These are phyloP conservation scores for Sphaerophoria rueppellii DNA, from an alignment of 2,888 invertebrate species.

Conservation along the genomic window DNA sequence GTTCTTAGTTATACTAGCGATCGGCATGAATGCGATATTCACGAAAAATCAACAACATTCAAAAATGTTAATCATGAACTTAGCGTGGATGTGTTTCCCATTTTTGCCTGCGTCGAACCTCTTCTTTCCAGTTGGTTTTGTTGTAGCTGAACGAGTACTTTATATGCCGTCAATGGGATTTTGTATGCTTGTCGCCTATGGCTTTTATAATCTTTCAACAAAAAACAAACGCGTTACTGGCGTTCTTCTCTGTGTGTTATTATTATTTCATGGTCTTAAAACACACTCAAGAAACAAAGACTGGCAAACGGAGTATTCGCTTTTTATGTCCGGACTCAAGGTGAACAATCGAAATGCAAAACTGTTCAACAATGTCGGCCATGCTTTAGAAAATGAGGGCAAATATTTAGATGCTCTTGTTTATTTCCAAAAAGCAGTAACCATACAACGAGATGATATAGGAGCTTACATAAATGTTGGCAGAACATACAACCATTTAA, in stretches of 20 bases:
- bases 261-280: constrained; percentile 91
- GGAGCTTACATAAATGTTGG: constrained; percentile 99
- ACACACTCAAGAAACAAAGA: constrained; percentile 95
- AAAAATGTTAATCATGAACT: constrained; percentile 88
- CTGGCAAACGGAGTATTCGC: constrained; percentile 96
- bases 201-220: constrained; percentile 87
- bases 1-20: constrained; percentile 84
- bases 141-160: constrained; percentile 96
- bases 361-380: constrained; percentile 98
- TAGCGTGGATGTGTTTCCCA: constrained; percentile 93
- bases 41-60: constrained; percentile 86
- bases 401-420: constrained; percentile 90
- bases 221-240: constrained; percentile 69
- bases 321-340: constrained; percentile 95
- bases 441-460: constrained; percentile 96
- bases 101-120: constrained; percentile 98
- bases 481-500: constrained; percentile 95
- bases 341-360: constrained; percentile 95
- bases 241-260: constrained; percentile 84
- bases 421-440: constrained; percentile 96
- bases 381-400: constrained; percentile 92
- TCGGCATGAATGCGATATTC: constrained; percentile 82
- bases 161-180: constrained; percentile 99
- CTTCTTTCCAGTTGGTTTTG: constrained; percentile 98
- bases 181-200: constrained; percentile 95